Conservation (phyloP, 2,797 vertebrate species). For the Dicrostonyx torquatus region DNA sequence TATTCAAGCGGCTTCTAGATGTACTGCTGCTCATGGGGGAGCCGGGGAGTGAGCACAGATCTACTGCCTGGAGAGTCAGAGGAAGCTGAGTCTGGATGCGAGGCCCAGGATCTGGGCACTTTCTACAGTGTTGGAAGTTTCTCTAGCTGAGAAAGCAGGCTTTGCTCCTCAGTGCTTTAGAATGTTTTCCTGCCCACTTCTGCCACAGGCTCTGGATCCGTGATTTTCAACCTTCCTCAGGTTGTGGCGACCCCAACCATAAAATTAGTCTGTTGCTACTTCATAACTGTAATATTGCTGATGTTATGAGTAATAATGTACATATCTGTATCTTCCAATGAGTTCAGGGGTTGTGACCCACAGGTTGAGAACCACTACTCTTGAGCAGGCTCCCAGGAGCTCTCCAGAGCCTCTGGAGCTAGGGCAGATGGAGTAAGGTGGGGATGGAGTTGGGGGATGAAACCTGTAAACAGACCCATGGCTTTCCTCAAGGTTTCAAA, state of each 20-base stretch:
- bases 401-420: no score
- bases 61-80: fast-evolving
- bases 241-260: neutral
- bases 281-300: neutral
- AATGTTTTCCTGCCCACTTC: neutral
- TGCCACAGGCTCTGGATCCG: no score
- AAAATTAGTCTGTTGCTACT: neutral
- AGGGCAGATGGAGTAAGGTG: neutral
- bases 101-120: neutral
- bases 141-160: neutral
- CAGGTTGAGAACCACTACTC: neutral
- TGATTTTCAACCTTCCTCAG: no score
- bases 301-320: no score
- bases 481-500: neutral
- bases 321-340: neutral
- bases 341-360: neutral
- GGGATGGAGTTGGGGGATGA: neutral
- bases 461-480: fast-evolving
- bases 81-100: fast-evolving
- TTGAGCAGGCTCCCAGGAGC: neutral
- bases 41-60: fast-evolving
- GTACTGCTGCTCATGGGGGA: fast-evolving
- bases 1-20: neutral
- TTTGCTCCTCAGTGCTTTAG: fast-evolving
- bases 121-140: neutral